phyloP scores from a whole-genome alignment of 2,888 invertebrate species.

The Chymomyza procnemis region DNA sequence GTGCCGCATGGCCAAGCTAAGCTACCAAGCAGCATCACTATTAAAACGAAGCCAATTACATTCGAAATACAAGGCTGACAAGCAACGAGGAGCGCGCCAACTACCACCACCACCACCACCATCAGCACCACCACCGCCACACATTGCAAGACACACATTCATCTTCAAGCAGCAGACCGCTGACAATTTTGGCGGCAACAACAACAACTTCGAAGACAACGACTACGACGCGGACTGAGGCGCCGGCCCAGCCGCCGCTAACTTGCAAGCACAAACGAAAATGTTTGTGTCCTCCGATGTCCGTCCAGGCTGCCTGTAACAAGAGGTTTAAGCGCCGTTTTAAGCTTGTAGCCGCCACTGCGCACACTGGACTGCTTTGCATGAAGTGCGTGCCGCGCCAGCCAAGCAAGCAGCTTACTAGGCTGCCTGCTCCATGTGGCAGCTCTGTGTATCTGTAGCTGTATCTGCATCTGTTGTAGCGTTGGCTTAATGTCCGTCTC shows the following conservation, averaged over 20 bases:
- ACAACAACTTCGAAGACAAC: conserved; percentile 1
- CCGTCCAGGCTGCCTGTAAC: conserved; percentile 51
- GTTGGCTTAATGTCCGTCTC: too few relatives aligned
- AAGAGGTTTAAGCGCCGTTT: conserved; percentile 32
- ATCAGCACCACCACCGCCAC: conserved; percentile 1
- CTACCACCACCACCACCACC: conserved; percentile 16
- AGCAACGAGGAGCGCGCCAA: conserved; percentile 42
- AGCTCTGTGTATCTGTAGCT: background rate
- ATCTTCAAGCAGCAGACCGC: conserved; percentile 55
- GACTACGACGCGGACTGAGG: background rate
- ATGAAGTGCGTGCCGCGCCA: conserved; percentile 51
- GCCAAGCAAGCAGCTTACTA: background rate
- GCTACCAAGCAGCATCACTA: conserved; percentile 28
- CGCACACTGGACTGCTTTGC: conserved; percentile 38
- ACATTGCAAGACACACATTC: conserved; percentile 60
- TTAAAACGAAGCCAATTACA: conserved; percentile 63
- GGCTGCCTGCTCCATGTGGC: background rate
- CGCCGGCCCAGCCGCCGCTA: conserved; percentile 19
- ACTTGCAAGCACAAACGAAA: background rate
- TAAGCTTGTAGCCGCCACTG: background rate
- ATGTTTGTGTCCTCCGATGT: background rate
- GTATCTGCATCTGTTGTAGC: too few relatives aligned
- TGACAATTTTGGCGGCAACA: conserved; percentile 22
- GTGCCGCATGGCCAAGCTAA: conserved; percentile 25
- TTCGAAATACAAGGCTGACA: conserved; percentile 69